A percentile compares a stretch with the other conserved stretches of the same genome.
Evolutionary conservation across 2,113 vertebrate species (phyloP).

Genomic region (Bos javanicus): DNA sequence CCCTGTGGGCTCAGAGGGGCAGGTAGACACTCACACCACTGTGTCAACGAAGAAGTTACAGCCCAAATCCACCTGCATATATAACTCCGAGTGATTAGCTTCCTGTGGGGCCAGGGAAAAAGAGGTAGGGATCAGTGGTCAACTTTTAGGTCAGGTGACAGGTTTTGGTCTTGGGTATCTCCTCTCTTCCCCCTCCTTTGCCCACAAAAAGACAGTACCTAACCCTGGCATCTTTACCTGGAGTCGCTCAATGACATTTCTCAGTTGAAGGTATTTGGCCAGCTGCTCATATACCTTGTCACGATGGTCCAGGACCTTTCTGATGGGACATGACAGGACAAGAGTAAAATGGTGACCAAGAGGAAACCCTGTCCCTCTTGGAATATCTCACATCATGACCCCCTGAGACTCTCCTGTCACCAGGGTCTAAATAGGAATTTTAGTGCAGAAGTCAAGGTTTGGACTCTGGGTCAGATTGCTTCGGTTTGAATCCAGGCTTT

Average conservation of each 20-base stretch:
- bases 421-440: not conserved
- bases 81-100: constrained; percentile 79
- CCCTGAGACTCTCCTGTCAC: not conserved
- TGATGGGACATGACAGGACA: constrained; percentile 70
- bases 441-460: not conserved
- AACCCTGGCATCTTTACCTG: constrained; percentile 80
- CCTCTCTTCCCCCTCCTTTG: not conserved
- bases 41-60: constrained; percentile 92
- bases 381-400: not conserved
- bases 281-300: constrained; percentile 91
- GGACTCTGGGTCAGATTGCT: not conserved
- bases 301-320: constrained; percentile 89
- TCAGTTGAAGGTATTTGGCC: constrained; percentile 89
- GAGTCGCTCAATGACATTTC: constrained; percentile 87
- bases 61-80: constrained; percentile 90
- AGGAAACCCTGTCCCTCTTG: not conserved
- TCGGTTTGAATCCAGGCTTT: constrained; percentile 21
- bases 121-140: constrained; percentile 21
- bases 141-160: constrained; percentile 10
- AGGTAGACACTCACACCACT: constrained; percentile 85
- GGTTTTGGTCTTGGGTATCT: not conserved
- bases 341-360: constrained; percentile 52
- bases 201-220: not conserved
- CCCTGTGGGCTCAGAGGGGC: not conserved
- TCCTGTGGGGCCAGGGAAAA: constrained; percentile 78